Base-by-base conservation (phyloP, 2,797 vertebrate genomes). In the Saxicola maurus region DNA sequence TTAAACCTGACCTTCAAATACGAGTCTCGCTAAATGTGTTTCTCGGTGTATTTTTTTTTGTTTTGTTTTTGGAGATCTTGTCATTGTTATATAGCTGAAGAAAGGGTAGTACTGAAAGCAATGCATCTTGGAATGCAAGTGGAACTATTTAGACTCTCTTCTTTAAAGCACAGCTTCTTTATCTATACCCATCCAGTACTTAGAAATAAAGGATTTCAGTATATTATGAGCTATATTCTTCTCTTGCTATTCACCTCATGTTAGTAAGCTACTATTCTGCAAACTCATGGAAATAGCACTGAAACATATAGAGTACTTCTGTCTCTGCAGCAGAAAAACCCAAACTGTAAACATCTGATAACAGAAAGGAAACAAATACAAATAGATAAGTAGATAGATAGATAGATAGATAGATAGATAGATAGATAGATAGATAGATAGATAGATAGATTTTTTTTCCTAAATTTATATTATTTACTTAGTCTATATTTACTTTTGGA, bases 1-100 rank as follows among this genome's bases (percentile, higher is more conserved):
- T 76, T 61, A 76, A 91, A 77, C 31, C 30, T 89, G 67, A 84
- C 43, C 67, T 94, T 91, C 77, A 91, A 82, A 49, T 71, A 53
- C 1, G 0, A 62, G 42, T 48, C 2, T 72, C 3, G 4, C 48
- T 77, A 62, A 89, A 53, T 76, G 24, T 4, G 2, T 82, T 93
- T 91, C n/a, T 86, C 31, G 33, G 19, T 57, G 24, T 11, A 3
- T 48, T 79, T 6, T 35, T 30, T 76, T 51, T 78, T 53, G 5
- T n/a, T 67, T 66, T 42, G 6, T 27, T 48, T 90, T 84, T 82
- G 72, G 46, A 83, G 77, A 55, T 76, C 20, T 2, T 61, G 77
- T 67, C 31, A 40, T 75, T 91, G 31, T 83, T 86, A 43, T n/a
- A 51, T 57, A 64, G 66, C 35, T 72, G 45, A 57, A 89, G 77